Conservation (phyloP, 2,888 invertebrate genomes). For the Allacma fusca region DNA sequence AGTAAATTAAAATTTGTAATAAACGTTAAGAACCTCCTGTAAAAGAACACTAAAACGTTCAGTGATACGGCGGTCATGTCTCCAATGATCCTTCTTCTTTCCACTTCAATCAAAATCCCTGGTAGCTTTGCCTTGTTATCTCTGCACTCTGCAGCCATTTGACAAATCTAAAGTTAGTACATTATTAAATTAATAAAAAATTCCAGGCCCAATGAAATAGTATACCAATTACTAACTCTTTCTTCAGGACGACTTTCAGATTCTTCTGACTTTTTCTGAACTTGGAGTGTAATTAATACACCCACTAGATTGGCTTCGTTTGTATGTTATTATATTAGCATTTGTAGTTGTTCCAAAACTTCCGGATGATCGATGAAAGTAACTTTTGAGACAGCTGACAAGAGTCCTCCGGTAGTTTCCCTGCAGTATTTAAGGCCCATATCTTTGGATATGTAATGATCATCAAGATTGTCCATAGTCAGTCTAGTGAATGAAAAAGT, state of each 20-base stretch:
- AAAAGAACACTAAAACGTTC: conserved; percentile 84
- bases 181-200: no score
- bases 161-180: conserved; percentile 67
- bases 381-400: conserved; percentile 77
- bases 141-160: conserved; percentile 75
- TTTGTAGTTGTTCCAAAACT: conserved; percentile 88
- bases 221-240: conserved; percentile 67
- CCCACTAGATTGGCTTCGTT: conserved; percentile 81
- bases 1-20: no score
- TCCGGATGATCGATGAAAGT: conserved; percentile 81
- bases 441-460: conserved; percentile 84
- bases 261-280: conserved; percentile 70
- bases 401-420: no score
- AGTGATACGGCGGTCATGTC: conserved; percentile 78
- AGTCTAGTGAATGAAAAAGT: no score
- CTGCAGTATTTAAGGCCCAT: conserved; percentile 81
- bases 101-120: conserved; percentile 74
- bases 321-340: conserved; percentile 86
- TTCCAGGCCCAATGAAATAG: neutral
- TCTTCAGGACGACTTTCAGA: conserved; percentile 74
- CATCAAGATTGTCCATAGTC: conserved; percentile 74
- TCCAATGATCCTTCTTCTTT: conserved; percentile 77
- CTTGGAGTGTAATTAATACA: conserved; percentile 79
- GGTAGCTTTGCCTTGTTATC: conserved; percentile 79
- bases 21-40: conserved; percentile 74